A percentile compares a stretch with the other conserved stretches of the same genome.
Conservation (phyloP, 1,140 invertebrate species). For the Lordiphosa collinella region DNA sequence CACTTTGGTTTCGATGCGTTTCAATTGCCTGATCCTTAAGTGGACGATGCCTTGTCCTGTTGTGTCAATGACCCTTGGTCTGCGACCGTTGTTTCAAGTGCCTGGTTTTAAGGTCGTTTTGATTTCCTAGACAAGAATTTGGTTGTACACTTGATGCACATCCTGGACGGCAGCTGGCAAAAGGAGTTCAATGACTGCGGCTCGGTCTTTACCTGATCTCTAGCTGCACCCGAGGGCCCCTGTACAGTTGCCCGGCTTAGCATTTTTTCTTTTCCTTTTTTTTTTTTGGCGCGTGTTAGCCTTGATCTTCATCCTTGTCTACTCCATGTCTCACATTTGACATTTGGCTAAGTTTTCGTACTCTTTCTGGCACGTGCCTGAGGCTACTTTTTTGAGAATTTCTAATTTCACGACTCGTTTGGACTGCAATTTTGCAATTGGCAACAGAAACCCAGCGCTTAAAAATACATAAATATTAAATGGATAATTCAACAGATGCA, state of each 20-base stretch:
- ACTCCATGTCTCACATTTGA: slow-evolving; percentile 14
- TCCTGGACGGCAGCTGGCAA: no score
- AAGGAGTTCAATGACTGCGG: not conserved
- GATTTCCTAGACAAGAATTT: slow-evolving; percentile 37
- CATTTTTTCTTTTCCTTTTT: slow-evolving; percentile 4
- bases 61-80: slow-evolving; percentile 43
- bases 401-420: slow-evolving; percentile 14
- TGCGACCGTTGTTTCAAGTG: slow-evolving; percentile 34
- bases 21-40: slow-evolving; percentile 18
- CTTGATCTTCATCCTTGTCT: slow-evolving; percentile 24
- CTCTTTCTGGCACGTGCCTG: not conserved
- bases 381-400: slow-evolving; percentile 2
- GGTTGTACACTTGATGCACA: not conserved
- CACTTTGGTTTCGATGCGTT: slow-evolving; percentile 6
- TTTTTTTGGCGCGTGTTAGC: slow-evolving; percentile 28
- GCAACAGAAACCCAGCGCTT: not conserved
- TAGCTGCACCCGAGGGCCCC: no score
- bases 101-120: slow-evolving; percentile 17
- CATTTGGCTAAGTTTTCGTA: slow-evolving; percentile 51
- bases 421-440: slow-evolving; percentile 5
- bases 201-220: not conserved
- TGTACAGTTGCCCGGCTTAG: no score
- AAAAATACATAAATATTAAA: slow-evolving; percentile 9
- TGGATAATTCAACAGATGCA: slow-evolving; percentile 31
- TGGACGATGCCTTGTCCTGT: slow-evolving; percentile 21